These are phyloP conservation scores for Drosophila kohkoa DNA, from an alignment of 1,140 invertebrate genomes.

Conservation along the genomic window DNA sequence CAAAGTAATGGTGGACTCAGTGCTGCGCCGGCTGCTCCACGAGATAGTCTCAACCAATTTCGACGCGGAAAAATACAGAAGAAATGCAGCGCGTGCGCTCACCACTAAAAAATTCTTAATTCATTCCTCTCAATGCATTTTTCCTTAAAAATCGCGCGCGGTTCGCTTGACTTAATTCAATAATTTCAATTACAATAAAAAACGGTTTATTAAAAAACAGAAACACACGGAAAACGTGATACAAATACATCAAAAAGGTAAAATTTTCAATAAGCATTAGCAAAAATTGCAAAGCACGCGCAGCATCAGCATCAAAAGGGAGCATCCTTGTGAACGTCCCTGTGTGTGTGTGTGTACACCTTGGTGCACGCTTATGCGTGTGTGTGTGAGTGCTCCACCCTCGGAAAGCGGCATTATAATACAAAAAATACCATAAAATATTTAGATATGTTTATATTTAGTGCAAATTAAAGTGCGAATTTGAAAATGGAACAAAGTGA, in stretches of 20 bases:
- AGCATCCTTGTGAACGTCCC: conserved; percentile 65
- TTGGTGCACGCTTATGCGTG: conserved; percentile 23
- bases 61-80: conserved; percentile 2
- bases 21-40: conserved; percentile 46
- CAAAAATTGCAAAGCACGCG: conserved; percentile 30
- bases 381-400: conserved; percentile 50
- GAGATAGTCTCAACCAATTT: conserved; percentile 8
- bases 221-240: background rate
- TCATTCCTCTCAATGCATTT: conserved; percentile 20
- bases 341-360: conserved; percentile 18
- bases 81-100: conserved; percentile 35
- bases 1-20: conserved; percentile 26
- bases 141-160: conserved; percentile 14
- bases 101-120: conserved; percentile 26
- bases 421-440: conserved; percentile 30
- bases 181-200: background rate
- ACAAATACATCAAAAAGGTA: conserved; percentile 12
- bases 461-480: conserved; percentile 46
- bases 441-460: conserved; percentile 37
- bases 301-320: conserved; percentile 42
- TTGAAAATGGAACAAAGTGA: conserved; percentile 11
- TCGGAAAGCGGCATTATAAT: conserved; percentile 20
- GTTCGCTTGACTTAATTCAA: conserved; percentile 4
- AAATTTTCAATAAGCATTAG: conserved; percentile 8
- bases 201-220: background rate